Conservation (phyloP, 1,140 invertebrate species). For the Drosophila oshimai region DNA sequence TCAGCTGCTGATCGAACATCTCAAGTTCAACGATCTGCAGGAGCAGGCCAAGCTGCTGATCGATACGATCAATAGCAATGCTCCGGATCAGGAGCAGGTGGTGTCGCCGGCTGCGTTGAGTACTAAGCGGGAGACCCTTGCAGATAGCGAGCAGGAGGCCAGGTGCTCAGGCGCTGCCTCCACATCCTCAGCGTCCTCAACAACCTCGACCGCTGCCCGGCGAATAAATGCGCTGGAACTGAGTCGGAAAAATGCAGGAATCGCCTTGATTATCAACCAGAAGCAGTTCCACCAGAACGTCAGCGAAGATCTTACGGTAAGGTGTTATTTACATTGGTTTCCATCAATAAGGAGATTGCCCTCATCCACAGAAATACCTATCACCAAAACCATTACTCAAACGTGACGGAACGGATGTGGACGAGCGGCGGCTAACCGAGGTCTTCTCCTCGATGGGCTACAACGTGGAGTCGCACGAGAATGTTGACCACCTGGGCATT, state of each 20-base stretch:
- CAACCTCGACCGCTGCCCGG: background rate
- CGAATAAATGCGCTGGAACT: conserved; percentile 28
- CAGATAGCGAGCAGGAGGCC: background rate
- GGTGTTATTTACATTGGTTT: background rate
- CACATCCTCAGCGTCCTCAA: too few relatives aligned
- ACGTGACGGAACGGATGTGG: conserved; percentile 67
- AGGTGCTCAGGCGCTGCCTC: background rate
- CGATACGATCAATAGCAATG: conserved; percentile 57
- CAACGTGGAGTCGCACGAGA: conserved; percentile 29
- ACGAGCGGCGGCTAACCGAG: conserved; percentile 33
- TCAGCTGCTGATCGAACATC: conserved; percentile 63
- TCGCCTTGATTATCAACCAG: conserved; percentile 75
- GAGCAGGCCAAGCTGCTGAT: conserved; percentile 41
- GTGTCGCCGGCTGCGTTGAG: background rate
- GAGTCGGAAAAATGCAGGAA: conserved; percentile 48
- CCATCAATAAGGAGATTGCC: too few relatives aligned
- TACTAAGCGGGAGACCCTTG: background rate
- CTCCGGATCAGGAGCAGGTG: background rate
- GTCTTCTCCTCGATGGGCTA: conserved; percentile 70
- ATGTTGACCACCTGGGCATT: conserved; percentile 63
- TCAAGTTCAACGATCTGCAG: conserved; percentile 67
- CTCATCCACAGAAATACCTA: conserved; percentile 20
- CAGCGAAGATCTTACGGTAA: conserved; percentile 15
- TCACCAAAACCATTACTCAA: background rate
- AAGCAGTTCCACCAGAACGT: conserved; percentile 53